Evolutionary conservation across 1,140 invertebrate genomes (phyloP), one percentile per base, ranked within the genome.

Genomic region (Druon quercuslanigerum): DNA sequence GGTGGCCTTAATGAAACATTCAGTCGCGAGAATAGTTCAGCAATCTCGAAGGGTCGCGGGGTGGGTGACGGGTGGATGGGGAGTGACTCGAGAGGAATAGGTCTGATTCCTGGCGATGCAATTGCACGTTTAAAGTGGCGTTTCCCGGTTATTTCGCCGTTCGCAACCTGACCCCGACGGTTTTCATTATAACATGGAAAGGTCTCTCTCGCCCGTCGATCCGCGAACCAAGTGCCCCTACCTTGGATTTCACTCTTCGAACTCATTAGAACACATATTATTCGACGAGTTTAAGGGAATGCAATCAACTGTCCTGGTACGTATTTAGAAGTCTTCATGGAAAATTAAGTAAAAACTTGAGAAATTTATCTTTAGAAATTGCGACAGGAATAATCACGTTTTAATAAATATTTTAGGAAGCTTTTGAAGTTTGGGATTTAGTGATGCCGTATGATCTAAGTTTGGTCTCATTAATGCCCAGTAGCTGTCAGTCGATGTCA

Each of bases 1-100:
- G 90, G 89, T 91, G 88, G 89, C 89, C 87, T 91, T 91, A 91
- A 91, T 91, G 90, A 91, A 91, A 90, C 90, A 91, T 91, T 91
- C 90, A 91, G 89, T 91, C 89, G 90, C 84, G 89, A 91, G 90
- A 91, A 91, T 90, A 91, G 90, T 88, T 90, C 89, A 91, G 90
- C 89, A 91, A 91, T 91, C 90, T 91, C 89, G 90, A 91, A 91
- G 88, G 90, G 89, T 90, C 88, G 89, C 81, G 66, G 83, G 80
- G 76, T 76, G 82, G 78, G 51, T 72, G 82, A 81, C 66, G 76
- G 80, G 75, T 79, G 74, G 79, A 85, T 71, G 79, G 70, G 79
- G 77, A 78, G 82, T 77, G 79, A 87, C 80, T 81, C 78, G 84
- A 87, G 85, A 88, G 88, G 84, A 89, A 88, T 86, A 85, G 86